phyloP scores from a whole-genome alignment of 1,140 invertebrate species.

The Euwallacea similis region DNA sequence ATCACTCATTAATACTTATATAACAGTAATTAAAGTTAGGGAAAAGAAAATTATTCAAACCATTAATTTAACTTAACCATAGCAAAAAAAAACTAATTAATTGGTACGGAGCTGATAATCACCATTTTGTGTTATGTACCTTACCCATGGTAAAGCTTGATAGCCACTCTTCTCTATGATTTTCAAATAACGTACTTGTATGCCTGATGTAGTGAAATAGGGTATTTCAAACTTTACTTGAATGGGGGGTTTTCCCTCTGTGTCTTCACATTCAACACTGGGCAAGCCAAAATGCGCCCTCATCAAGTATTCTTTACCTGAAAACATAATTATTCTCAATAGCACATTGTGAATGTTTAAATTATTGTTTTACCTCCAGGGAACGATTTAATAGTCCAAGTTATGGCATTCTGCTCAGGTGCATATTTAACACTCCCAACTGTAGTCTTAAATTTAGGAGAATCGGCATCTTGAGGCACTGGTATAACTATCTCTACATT shows the following conservation, averaged over 20 bases:
- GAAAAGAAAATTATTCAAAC: neutral
- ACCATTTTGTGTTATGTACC: conserved; percentile 99
- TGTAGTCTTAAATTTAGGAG: conserved; percentile 98
- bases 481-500: conserved; percentile 99
- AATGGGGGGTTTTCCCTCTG: conserved; percentile 96
- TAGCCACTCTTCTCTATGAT: conserved; percentile 99
- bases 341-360: neutral
- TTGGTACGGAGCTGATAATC: conserved; percentile 98
- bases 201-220: conserved; percentile 99
- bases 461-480: conserved; percentile 96
- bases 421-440: conserved; percentile 98
- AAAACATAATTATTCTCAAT: conserved; percentile 6
- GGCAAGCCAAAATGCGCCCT: conserved; percentile 98
- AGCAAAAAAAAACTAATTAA: conserved; percentile 55
- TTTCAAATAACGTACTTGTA: conserved; percentile 97
- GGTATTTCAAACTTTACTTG: conserved; percentile 99
- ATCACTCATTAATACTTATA: neutral
- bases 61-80: neutral
- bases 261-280: conserved; percentile 93
- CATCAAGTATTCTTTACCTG: conserved; percentile 95
- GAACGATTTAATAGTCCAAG: conserved; percentile 99
- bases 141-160: conserved; percentile 97
- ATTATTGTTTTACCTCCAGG: conserved; percentile 75
- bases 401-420: conserved; percentile 96
- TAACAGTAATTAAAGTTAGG: neutral